Conservation (phyloP, 2,113 vertebrate genomes). For the Eulemur macaco region DNA sequence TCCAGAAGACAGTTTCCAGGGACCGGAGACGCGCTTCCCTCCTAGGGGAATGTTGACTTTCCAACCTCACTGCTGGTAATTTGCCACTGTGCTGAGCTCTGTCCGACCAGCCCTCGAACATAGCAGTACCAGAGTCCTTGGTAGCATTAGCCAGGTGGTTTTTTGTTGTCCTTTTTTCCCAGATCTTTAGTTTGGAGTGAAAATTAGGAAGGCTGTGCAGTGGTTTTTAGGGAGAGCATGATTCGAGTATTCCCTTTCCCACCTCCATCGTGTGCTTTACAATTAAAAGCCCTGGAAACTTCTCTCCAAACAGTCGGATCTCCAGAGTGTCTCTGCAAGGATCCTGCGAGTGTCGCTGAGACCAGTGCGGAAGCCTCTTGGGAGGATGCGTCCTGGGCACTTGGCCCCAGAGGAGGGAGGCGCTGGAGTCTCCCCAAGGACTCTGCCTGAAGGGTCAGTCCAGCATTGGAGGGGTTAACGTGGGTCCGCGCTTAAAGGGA, state of each 20-base stretch:
- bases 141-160: neutral
- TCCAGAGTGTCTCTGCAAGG: neutral
- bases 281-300: neutral
- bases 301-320: neutral
- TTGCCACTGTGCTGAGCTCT: neutral
- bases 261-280: neutral
- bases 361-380: neutral
- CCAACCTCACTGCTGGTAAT: neutral
- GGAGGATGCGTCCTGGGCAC: neutral
- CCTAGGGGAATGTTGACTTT: neutral
- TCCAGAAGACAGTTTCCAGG: neutral
- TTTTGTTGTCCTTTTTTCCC: neutral
- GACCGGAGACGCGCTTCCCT: neutral
- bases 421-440: neutral
- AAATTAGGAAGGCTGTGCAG: neutral
- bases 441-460: neutral
- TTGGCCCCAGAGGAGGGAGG: neutral
- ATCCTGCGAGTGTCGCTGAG: neutral
- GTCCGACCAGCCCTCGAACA: no score
- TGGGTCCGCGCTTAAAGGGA: slow-evolving; percentile 30
- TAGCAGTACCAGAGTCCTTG: neutral
- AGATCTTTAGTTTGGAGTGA: neutral
- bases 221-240: neutral
- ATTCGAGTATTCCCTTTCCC: neutral
- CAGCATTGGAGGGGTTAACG: slow-evolving; percentile 60